phyloP scores from a whole-genome alignment of 2,888 invertebrate genomes.

The Philhelius pedissequus region DNA sequence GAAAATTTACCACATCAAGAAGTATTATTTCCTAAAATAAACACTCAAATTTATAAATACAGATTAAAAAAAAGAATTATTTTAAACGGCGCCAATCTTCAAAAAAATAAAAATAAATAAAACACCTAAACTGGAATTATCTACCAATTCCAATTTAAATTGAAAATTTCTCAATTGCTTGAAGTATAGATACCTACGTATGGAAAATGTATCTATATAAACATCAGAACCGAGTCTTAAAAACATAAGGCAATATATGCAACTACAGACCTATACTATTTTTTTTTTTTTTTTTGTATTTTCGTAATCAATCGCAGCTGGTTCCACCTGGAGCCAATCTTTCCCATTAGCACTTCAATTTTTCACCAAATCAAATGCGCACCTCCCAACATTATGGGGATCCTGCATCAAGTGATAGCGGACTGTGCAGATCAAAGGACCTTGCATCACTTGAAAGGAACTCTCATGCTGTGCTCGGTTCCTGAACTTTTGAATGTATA shows the following conservation, averaged over 20 bases:
- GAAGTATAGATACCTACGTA: too few species aligned
- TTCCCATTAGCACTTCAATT: constrained; percentile 78
- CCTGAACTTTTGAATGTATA: constrained; percentile 45
- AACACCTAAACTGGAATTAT: constrained; percentile 20
- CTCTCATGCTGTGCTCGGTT: constrained; percentile 61
- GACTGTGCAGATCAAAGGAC: constrained; percentile 64
- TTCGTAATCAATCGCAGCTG: constrained; percentile 65
- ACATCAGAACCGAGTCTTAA: not conserved
- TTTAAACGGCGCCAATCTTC: constrained; percentile 53
- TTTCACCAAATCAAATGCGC: constrained; percentile 76
- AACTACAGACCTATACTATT: not conserved
- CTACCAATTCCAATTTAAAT: constrained; percentile 27
- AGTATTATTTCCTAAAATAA: not conserved
- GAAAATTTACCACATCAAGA: too few species aligned
- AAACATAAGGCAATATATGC: not conserved
- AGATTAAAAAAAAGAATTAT: not conserved
- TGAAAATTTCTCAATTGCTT: constrained; percentile 44
- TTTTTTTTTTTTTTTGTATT: not conserved
- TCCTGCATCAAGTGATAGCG: constrained; percentile 22
- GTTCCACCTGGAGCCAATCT: constrained; percentile 70
- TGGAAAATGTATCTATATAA: constrained; percentile 10
- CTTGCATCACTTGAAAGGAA: constrained; percentile 62
- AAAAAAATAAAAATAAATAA: constrained; percentile 48
- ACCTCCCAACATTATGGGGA: constrained; percentile 41
- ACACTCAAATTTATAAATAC: not conserved